Evolutionary conservation across 2,888 invertebrate species (phyloP).

Genomic region (Globia sparganii): DNA sequence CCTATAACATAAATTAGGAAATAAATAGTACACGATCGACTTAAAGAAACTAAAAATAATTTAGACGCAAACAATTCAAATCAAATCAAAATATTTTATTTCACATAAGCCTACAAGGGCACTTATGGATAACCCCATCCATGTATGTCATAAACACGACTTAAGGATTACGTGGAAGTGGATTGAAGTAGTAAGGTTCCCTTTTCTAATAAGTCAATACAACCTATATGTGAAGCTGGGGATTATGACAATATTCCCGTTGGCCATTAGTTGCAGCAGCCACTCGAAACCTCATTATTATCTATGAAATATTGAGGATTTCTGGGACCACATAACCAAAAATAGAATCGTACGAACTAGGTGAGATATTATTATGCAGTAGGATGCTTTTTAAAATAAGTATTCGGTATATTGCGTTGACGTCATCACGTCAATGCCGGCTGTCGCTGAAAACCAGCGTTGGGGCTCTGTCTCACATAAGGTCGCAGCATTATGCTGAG

Average conservation of each 20-base stretch:
- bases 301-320: not conserved
- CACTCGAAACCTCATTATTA: not conserved
- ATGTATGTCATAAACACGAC: not conserved
- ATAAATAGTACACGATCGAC: not conserved
- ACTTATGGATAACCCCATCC: not conserved
- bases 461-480: too few relatives aligned
- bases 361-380: not conserved
- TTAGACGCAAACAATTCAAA: not conserved
- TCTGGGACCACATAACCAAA: not conserved
- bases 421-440: not conserved
- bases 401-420: not conserved
- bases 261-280: not conserved
- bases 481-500: too few relatives aligned
- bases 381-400: not conserved
- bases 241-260: not conserved
- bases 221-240: not conserved
- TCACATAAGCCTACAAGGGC: too few relatives aligned
- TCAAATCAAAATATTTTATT: too few relatives aligned
- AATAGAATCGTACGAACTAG: not conserved
- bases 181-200: not conserved
- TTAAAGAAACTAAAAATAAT: not conserved
- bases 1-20: not conserved
- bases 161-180: not conserved
- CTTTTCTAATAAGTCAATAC: slow-evolving; percentile 8
- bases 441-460: too few relatives aligned